Conservation (phyloP, 1,140 invertebrate genomes). For the Dolichoris vasculosae region DNA sequence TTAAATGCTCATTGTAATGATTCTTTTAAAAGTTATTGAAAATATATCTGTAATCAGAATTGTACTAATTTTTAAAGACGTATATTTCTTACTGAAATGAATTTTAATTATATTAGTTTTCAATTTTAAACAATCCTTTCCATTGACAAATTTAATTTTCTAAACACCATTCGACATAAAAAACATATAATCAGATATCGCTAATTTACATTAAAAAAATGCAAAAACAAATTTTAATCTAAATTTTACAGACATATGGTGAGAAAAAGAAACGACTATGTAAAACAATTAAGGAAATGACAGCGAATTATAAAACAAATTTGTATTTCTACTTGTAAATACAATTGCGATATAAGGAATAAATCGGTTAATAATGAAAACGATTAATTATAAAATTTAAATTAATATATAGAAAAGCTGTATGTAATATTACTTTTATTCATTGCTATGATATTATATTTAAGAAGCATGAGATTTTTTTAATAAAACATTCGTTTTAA, state of each 20-base stretch:
- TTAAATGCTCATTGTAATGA: neutral
- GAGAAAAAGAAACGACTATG: conserved; percentile 46
- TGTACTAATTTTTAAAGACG: neutral
- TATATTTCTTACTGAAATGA: neutral
- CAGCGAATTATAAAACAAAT: conserved; percentile 60
- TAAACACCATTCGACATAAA: neutral
- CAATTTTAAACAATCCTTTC: neutral
- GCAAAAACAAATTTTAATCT: conserved; percentile 47
- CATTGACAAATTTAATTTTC: neutral
- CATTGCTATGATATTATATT: conserved; percentile 68
- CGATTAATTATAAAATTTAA: conserved; percentile 71
- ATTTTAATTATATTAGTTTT: neutral
- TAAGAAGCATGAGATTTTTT: conserved; percentile 72
- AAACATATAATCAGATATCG: conserved; percentile 57
- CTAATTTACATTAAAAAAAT: conserved; percentile 55
- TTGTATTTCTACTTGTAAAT: conserved; percentile 72
- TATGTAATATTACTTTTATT: conserved; percentile 69
- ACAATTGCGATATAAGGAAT: conserved; percentile 69
- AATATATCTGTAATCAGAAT: neutral
- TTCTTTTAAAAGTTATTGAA: neutral
- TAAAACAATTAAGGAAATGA: conserved; percentile 23
- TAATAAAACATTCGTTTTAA: conserved; percentile 75
- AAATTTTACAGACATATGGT: conserved; percentile 42
- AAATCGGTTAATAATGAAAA: conserved; percentile 57
- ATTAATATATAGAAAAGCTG: conserved; percentile 72